phyloP scores from a whole-genome alignment of 35 echinoderm and acorn worm genomes.

The Nesometra sesokonis region DNA sequence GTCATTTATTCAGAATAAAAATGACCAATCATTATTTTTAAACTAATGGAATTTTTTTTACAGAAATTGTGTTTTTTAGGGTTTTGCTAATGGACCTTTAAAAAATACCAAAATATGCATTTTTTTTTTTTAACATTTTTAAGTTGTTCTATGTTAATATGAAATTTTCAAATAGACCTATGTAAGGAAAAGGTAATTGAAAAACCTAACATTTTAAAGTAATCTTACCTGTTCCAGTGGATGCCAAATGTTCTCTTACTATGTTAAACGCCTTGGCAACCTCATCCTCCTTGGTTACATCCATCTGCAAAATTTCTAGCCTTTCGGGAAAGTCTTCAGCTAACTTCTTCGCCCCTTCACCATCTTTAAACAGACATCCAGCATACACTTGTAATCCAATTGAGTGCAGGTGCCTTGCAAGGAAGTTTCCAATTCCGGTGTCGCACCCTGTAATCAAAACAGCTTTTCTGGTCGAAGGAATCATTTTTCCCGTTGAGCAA shows the following conservation, averaged over 20 bases:
- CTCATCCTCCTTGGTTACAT: slow-evolving; percentile 69
- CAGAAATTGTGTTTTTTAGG: too few species aligned
- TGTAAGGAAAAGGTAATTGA: too few species aligned
- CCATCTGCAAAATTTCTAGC: slow-evolving; percentile 68
- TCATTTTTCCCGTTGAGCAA: neutral
- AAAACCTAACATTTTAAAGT: neutral
- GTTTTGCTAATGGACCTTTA: too few species aligned
- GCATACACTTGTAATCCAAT: slow-evolving; percentile 78
- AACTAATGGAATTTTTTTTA: too few species aligned
- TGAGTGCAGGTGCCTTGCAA: slow-evolving; percentile 59
- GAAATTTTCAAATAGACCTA: too few species aligned
- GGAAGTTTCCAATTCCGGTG: slow-evolving; percentile 71
- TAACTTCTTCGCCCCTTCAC: slow-evolving; percentile 57
- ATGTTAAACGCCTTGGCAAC: slow-evolving; percentile 36
- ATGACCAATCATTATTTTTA: too few species aligned
- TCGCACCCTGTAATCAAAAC: slow-evolving; percentile 86
- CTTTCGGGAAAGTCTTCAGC: slow-evolving; percentile 34
- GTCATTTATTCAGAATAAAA: too few species aligned
- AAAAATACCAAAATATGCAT: too few species aligned
- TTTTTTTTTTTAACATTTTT: too few species aligned
- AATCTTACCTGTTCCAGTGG: neutral
- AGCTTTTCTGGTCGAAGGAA: slow-evolving; percentile 19
- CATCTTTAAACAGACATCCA: slow-evolving; percentile 56
- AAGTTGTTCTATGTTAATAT: too few species aligned
- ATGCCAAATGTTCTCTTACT: slow-evolving; percentile 40